phyloP scores from a whole-genome alignment of 2,113 vertebrate species.

The Patagioenas fasciata region DNA sequence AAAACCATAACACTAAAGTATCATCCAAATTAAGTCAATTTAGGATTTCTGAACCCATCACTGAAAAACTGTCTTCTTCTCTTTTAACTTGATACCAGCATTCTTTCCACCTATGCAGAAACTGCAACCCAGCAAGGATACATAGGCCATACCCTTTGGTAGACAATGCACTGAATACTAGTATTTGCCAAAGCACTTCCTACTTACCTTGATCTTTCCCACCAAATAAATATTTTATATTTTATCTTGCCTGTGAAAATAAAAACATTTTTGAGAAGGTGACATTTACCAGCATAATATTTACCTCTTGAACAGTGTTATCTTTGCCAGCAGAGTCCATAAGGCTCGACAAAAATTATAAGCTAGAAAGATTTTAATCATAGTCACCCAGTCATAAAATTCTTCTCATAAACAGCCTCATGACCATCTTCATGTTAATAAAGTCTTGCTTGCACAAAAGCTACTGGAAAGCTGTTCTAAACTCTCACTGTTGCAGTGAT shows the following conservation, averaged over 20 bases:
- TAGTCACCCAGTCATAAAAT: neutral
- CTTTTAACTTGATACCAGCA: neutral
- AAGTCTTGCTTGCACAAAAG: neutral
- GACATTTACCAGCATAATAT: neutral
- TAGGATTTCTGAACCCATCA: neutral
- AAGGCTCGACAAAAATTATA: neutral
- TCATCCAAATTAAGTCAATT: neutral
- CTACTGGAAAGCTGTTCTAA: neutral
- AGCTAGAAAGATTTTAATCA: neutral
- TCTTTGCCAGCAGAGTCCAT: neutral
- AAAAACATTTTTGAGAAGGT: neutral
- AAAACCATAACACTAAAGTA: neutral
- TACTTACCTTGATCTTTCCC: neutral
- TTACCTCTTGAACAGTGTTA: neutral
- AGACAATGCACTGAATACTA: neutral
- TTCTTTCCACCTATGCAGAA: neutral
- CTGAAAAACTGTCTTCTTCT: neutral
- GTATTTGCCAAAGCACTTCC: neutral
- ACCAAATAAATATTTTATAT: neutral
- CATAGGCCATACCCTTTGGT: neutral
- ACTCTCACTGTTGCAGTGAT: neutral
- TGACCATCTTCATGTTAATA: neutral
- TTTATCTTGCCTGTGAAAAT: neutral
- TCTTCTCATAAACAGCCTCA: neutral
- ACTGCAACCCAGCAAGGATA: neutral